Conservation (phyloP, 2,888 invertebrate genomes). For the Pyrrhia umbra region DNA sequence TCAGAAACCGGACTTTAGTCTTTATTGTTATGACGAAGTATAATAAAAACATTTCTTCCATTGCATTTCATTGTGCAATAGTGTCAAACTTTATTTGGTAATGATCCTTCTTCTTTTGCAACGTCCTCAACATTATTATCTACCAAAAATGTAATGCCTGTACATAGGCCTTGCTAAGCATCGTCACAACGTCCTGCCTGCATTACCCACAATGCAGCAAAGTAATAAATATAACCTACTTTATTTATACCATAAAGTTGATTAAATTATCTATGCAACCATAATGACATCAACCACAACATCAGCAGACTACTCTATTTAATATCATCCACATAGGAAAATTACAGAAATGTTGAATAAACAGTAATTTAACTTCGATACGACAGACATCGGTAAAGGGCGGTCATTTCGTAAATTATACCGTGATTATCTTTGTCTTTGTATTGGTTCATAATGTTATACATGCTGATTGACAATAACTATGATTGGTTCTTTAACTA, state of each 20-base stretch:
- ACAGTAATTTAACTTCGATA: constrained; percentile 19
- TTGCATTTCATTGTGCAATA: too few species aligned
- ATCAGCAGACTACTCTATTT: constrained; percentile 18
- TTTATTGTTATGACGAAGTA: too few species aligned
- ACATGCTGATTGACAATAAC: constrained; percentile 18
- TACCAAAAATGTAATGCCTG: too few species aligned
- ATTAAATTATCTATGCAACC: constrained; percentile 27
- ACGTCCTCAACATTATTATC: background rate
- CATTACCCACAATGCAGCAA: background rate
- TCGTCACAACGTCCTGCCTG: background rate
- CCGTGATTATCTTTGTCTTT: constrained; percentile 16
- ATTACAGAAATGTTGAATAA: constrained; percentile 14
- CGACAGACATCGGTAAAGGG: constrained; percentile 20
- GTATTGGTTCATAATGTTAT: constrained; percentile 27
- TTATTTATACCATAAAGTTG: background rate
- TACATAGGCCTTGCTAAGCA: too few species aligned
- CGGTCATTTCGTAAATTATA: constrained; percentile 38
- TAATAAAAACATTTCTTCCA: too few species aligned
- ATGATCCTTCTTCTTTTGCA: too few species aligned
- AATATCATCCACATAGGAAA: constrained; percentile 23
- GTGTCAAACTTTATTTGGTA: too few species aligned
- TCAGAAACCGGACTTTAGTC: too few species aligned
- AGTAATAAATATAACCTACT: background rate
- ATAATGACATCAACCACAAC: constrained; percentile 15
- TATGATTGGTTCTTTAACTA: background rate